A percentile compares a stretch with the other conserved stretches of the same genome.
Evolutionary conservation across 2,888 invertebrate genomes (phyloP).

Genomic region (Willowsia nigromaculata): DNA sequence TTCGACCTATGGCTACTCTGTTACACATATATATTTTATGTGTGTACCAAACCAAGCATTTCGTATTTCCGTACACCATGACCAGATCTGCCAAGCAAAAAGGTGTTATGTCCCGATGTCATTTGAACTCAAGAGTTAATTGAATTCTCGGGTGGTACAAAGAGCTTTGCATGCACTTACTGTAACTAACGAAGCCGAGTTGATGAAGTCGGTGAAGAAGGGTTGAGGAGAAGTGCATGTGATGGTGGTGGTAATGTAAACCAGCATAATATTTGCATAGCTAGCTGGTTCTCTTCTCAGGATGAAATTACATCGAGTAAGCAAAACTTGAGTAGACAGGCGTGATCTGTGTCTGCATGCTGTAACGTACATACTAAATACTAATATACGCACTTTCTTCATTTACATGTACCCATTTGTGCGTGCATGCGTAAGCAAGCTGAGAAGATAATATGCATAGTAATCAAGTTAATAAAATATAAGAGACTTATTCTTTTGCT

Average conservation of each 20-base stretch:
- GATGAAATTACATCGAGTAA: conserved; percentile 59
- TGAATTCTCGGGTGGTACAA: conserved; percentile 73
- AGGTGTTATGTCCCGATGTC: conserved; percentile 75
- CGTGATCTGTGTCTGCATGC: neutral
- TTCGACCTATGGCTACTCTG: too few relatives aligned
- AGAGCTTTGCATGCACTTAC: conserved; percentile 30
- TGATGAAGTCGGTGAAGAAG: conserved; percentile 8
- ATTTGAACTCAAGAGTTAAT: conserved; percentile 75
- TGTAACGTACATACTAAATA: neutral
- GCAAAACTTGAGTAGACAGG: conserved; percentile 43
- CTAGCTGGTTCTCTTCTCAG: conserved; percentile 51
- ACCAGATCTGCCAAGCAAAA: conserved; percentile 35
- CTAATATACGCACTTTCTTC: conserved; percentile 41
- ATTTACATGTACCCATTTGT: conserved; percentile 13
- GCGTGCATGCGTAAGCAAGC: conserved; percentile 55
- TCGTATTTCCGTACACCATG: too few relatives aligned
- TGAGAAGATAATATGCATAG: conserved; percentile 42
- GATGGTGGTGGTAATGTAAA: conserved; percentile 27
- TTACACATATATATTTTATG: too few relatives aligned
- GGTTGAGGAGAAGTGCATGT: neutral
- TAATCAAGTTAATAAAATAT: conserved; percentile 32
- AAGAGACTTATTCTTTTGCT: neutral
- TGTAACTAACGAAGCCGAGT: conserved; percentile 10
- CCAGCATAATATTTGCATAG: conserved; percentile 56
- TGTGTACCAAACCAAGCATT: too few relatives aligned